Evolutionary conservation across 2,888 invertebrate genomes (phyloP).

Genomic region (Tridacna gigas): DNA sequence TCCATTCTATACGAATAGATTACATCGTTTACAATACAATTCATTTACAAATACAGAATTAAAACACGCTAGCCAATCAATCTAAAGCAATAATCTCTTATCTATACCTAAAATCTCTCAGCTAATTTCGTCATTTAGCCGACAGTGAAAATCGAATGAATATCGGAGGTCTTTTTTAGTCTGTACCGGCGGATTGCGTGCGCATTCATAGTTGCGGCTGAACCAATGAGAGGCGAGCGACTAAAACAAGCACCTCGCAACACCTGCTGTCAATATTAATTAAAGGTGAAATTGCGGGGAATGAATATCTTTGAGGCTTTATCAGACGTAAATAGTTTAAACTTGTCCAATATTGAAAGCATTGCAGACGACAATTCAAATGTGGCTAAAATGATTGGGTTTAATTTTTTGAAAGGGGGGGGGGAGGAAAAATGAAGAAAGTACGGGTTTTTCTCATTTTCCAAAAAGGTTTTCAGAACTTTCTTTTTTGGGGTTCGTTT

Average conservation of each 20-base stretch:
- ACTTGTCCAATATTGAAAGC: too few species aligned
- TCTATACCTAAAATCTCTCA: conserved; percentile 1
- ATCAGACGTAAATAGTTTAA: too few species aligned
- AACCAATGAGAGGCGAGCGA: conserved; percentile 36
- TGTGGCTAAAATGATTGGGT: too few species aligned
- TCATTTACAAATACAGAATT: conserved; percentile 5
- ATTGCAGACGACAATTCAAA: too few species aligned
- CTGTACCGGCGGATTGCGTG: conserved; percentile 48
- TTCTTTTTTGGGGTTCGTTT: too few species aligned
- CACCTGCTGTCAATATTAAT: conserved; percentile 48
- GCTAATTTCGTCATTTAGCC: conserved; percentile 41
- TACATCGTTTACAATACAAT: conserved; percentile 12
- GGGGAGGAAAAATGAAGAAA: too few species aligned
- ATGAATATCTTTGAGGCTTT: background rate
- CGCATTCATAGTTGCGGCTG: conserved; percentile 30
- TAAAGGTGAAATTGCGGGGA: background rate
- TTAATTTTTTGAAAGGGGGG: too few species aligned
- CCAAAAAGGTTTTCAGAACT: too few species aligned
- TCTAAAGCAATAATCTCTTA: conserved; percentile 12
- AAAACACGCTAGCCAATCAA: conserved; percentile 11
- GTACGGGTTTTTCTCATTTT: too few species aligned
- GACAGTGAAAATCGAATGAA: conserved; percentile 40
- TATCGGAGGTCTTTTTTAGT: conserved; percentile 40
- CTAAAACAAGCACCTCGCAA: conserved; percentile 20
- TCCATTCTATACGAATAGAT: conserved; percentile 10